These are phyloP conservation scores for Phataginus tetradactyla DNA, from an alignment of 2,797 vertebrate genomes.

Conservation along the genomic window DNA sequence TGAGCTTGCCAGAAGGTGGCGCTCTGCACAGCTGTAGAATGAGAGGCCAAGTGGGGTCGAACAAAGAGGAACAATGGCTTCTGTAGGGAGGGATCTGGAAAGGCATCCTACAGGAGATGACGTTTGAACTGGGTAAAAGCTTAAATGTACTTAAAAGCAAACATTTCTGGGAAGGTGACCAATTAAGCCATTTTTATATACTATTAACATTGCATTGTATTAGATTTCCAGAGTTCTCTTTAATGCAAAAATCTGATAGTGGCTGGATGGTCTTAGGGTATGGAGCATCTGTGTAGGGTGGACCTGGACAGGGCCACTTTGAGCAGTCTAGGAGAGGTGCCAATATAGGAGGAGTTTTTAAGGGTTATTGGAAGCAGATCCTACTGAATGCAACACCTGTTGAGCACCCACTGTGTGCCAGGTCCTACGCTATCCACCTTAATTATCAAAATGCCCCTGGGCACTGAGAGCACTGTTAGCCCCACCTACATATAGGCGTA, in stretches of 20 bases:
- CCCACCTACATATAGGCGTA: not conserved
- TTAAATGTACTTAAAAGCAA: not conserved
- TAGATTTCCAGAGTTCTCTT: not conserved
- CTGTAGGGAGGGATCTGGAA: not conserved
- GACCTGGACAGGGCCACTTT: not conserved
- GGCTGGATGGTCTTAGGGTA: not conserved
- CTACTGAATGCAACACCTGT: not conserved
- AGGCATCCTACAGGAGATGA: not conserved
- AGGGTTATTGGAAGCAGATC: not conserved
- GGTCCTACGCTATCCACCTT: not conserved
- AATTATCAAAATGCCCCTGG: not conserved
- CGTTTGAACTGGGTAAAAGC: not conserved
- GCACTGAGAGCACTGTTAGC: not conserved
- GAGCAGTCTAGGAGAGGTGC: not conserved
- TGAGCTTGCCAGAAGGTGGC: not conserved
- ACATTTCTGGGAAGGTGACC: not conserved
- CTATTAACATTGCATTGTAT: not conserved
- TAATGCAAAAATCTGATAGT: not conserved
- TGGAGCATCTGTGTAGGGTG: not conserved
- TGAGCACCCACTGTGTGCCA: not conserved
- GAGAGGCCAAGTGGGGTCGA: not conserved
- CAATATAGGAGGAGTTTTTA: not conserved
- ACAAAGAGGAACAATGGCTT: not conserved
- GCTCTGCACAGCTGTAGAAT: not conserved
- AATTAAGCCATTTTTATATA: not conserved